A percentile compares a stretch with the other conserved stretches of the same genome.
These are phyloP conservation scores for Indri indri DNA, from an alignment of 2,113 vertebrate genomes.

Conservation along the genomic window DNA sequence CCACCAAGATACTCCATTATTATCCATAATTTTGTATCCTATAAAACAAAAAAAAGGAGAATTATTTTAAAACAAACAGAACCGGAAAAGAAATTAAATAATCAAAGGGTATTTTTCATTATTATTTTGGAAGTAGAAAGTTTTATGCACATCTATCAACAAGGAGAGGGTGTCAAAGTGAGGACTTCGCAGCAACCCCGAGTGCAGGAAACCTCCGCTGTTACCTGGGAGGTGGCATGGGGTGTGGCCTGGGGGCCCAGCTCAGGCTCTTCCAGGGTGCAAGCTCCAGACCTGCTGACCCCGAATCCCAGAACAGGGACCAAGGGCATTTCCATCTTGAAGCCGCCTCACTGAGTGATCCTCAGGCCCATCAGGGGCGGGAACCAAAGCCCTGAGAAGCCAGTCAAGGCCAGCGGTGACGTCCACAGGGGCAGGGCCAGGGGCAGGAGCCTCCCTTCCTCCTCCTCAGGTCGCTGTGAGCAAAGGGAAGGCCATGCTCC, in stretches of 20 bases:
- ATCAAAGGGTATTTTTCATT: not conserved
- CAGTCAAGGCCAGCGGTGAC: not conserved
- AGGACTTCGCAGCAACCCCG: not conserved
- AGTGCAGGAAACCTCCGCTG: too few relatives aligned
- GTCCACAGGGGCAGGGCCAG: too few relatives aligned
- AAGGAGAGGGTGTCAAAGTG: rapidly evolving
- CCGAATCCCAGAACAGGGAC: not conserved
- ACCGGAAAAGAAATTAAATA: not conserved
- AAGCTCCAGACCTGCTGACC: too few relatives aligned
- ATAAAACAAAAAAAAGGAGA: conserved; percentile 35
- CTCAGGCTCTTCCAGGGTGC: rapidly evolving
- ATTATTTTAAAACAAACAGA: not conserved
- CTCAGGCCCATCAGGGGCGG: not conserved
- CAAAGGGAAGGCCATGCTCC: not conserved
- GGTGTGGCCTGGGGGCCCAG: rapidly evolving
- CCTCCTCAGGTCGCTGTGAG: not conserved
- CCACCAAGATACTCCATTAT: conserved; percentile 98
- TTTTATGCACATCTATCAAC: not conserved
- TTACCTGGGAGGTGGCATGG: rapidly evolving
- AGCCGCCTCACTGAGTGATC: rapidly evolving
- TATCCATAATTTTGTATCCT: conserved; percentile 98
- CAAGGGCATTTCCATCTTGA: not conserved
- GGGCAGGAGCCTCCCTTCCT: not conserved
- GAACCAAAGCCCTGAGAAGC: not conserved
- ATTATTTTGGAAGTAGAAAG: not conserved